phyloP scores from a whole-genome alignment of 1,140 invertebrate genomes.

The Bombus confusus region DNA sequence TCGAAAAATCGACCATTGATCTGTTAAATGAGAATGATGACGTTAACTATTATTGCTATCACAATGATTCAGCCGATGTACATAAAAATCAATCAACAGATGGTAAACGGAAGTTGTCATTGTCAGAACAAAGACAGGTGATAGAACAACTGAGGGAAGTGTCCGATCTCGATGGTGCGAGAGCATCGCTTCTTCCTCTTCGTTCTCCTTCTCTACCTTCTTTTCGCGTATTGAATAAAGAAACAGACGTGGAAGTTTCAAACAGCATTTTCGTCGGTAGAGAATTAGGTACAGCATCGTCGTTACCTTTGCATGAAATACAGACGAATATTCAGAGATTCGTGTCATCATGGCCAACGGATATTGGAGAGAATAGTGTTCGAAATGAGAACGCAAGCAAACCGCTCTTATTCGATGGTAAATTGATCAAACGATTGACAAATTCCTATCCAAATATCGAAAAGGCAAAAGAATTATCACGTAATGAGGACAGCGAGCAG shows the following conservation, averaged over 20 bases:
- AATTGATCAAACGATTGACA: neutral
- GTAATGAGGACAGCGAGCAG: neutral
- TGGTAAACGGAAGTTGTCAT: constrained; percentile 75
- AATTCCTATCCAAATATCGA: neutral
- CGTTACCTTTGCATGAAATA: neutral
- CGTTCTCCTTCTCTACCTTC: constrained; percentile 37
- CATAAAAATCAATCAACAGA: neutral
- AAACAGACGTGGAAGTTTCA: too few relatives aligned
- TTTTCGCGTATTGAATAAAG: neutral
- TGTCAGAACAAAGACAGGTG: constrained; percentile 82
- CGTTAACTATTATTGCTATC: neutral
- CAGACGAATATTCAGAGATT: neutral
- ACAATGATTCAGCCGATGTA: too few relatives aligned
- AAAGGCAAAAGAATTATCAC: too few relatives aligned
- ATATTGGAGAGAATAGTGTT: neutral
- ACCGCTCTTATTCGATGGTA: neutral
- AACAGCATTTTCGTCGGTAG: neutral
- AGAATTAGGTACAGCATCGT: neutral
- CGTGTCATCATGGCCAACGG: neutral
- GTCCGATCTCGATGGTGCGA: constrained; percentile 81
- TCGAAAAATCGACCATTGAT: neutral
- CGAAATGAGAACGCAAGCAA: too few relatives aligned
- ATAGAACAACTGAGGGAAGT: constrained; percentile 85
- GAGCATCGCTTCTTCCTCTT: constrained; percentile 30
- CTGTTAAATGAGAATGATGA: neutral